These are phyloP conservation scores for Subanguina moxae DNA, from an alignment of 1,140 invertebrate species.

Conservation along the genomic window DNA sequence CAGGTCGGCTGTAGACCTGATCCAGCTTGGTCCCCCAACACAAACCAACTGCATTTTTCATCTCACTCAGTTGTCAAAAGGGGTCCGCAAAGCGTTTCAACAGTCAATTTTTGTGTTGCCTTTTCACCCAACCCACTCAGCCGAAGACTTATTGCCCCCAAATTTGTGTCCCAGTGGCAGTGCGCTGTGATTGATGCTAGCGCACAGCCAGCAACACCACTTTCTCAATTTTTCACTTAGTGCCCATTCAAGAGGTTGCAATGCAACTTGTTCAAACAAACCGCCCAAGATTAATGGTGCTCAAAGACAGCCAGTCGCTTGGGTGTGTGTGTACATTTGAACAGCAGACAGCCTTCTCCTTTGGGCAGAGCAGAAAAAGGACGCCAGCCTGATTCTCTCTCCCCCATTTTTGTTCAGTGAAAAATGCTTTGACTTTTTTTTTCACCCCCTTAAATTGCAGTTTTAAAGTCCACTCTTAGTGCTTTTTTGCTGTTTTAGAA, in stretches of 20 bases:
- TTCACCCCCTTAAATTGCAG: not conserved
- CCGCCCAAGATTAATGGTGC: slow-evolving; percentile 7
- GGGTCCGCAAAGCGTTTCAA: too few relatives aligned
- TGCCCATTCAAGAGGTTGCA: not conserved
- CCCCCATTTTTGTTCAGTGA: not conserved
- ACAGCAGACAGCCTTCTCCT: not conserved
- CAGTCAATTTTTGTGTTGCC: too few relatives aligned
- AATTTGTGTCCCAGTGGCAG: not conserved
- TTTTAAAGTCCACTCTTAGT: too few relatives aligned
- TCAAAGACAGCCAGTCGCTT: not conserved
- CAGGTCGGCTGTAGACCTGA: too few relatives aligned
- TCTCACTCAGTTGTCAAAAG: too few relatives aligned
- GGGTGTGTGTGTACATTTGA: too few relatives aligned
- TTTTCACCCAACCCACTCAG: too few relatives aligned
- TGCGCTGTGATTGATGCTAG: not conserved
- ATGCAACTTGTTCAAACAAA: slow-evolving; percentile 8
- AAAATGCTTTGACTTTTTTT: not conserved
- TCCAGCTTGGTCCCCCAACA: too few relatives aligned
- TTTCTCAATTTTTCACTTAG: slow-evolving; percentile 6
- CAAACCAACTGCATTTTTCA: too few relatives aligned
- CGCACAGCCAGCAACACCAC: not conserved
- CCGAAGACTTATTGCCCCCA: not conserved
- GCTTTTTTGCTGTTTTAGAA: too few relatives aligned
- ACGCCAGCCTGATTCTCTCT: not conserved
- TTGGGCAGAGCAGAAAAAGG: too few relatives aligned